These are phyloP conservation scores for Dendrophyllia cribrosa DNA, from an alignment of 64 coral and sea anemone species.

Conservation along the genomic window DNA sequence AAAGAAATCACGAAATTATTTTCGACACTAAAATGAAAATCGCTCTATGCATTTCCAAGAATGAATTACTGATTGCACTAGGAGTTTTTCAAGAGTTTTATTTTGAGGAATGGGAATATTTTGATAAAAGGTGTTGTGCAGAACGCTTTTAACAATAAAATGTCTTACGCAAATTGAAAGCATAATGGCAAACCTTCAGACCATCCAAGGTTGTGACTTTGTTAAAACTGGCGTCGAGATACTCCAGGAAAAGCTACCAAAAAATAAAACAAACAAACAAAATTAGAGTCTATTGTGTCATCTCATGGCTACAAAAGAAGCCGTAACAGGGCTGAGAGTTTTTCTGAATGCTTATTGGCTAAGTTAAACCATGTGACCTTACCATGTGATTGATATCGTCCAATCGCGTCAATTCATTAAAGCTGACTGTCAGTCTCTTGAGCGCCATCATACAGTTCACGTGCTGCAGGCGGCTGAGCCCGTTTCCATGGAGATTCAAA, in stretches of 20 bases:
- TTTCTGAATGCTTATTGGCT: not conserved
- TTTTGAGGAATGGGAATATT: no score
- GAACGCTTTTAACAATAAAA: no score
- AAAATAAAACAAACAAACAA: not conserved
- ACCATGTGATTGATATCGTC: constrained; percentile 94
- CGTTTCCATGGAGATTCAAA: constrained; percentile 91
- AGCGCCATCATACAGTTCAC: constrained; percentile 72
- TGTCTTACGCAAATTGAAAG: no score
- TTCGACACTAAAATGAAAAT: no score
- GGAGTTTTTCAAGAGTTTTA: no score
- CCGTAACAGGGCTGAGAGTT: not conserved
- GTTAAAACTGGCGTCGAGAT: constrained; percentile 94
- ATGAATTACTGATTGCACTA: no score
- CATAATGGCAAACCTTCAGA: constrained; percentile 74
- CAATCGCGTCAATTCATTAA: constrained; percentile 89
- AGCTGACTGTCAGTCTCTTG: constrained; percentile 87
- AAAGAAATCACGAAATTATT: no score
- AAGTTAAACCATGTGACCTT: not conserved
- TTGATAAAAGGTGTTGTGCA: no score
- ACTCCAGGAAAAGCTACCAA: constrained; percentile 72
- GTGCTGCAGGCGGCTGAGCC: constrained; percentile 84
- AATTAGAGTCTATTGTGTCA: not conserved
- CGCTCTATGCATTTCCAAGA: no score
- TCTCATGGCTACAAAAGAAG: not conserved
- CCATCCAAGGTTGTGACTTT: constrained; percentile 92